Conservation (phyloP, 2,113 vertebrate species). For the Vulpes vulpes region DNA sequence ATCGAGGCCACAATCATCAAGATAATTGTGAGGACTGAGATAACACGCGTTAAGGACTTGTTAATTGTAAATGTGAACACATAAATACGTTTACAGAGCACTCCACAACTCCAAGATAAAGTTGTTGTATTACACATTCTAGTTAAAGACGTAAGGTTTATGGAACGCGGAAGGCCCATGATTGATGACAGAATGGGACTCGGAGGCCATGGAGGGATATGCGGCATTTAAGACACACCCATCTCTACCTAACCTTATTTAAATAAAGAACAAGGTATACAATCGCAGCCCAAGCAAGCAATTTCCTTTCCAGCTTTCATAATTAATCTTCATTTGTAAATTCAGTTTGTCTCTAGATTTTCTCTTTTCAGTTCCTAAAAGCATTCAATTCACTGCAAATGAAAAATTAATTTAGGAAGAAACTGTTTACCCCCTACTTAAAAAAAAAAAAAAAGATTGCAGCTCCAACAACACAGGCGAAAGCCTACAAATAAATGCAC, state of each 20-base stretch:
- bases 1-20: neutral
- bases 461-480: neutral
- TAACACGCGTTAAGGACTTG: neutral
- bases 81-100: neutral
- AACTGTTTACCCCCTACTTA: constrained; percentile 26
- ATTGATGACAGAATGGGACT: constrained; percentile 46
- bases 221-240: neutral
- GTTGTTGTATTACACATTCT: constrained; percentile 64
- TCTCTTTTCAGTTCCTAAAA: constrained; percentile 56
- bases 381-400: constrained; percentile 55
- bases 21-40: neutral
- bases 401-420: constrained; percentile 76
- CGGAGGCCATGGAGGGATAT: neutral
- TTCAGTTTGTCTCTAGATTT: constrained; percentile 52
- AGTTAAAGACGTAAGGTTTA: constrained; percentile 39
- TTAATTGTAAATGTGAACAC: constrained; percentile 20
- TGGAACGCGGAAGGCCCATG: neutral
- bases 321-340: constrained; percentile 76
- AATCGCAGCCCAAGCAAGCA: constrained; percentile 13
- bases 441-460: neutral
- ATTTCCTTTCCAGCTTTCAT: constrained; percentile 67
- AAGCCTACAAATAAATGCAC: neutral
- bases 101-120: neutral
- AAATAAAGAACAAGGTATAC: constrained; percentile 55
- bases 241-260: constrained; percentile 27